phyloP scores from a whole-genome alignment of 1,140 invertebrate genomes.

The Tetragonula clypearis region DNA sequence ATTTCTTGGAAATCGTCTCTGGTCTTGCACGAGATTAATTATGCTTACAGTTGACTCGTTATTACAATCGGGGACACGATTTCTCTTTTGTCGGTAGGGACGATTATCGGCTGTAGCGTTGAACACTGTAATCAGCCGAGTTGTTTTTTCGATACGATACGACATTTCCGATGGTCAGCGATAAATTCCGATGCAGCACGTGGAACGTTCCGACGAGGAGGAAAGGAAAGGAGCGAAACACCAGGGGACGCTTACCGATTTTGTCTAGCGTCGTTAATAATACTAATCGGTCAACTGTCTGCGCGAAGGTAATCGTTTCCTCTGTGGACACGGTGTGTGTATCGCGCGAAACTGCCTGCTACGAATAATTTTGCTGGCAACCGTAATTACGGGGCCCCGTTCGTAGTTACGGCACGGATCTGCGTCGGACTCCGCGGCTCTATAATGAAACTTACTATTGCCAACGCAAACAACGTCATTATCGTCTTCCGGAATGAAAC shows the following conservation, averaged over 20 bases:
- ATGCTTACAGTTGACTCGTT: conserved; percentile 5
- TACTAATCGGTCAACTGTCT: conserved; percentile 7
- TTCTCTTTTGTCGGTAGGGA: conserved; percentile 21
- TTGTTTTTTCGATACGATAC: background rate
- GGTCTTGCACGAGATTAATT: conserved; percentile 23
- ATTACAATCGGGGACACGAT: conserved; percentile 31
- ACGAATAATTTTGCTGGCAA: conserved; percentile 47
- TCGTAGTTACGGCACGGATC: conserved; percentile 30
- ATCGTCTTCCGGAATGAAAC: conserved; percentile 40
- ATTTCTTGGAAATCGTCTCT: background rate
- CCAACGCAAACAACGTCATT: conserved; percentile 64
- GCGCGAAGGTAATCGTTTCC: conserved; percentile 19
- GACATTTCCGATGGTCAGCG: background rate
- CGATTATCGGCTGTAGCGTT: background rate
- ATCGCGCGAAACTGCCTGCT: conserved; percentile 23
- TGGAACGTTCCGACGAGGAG: background rate
- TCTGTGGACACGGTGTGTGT: conserved; percentile 37
- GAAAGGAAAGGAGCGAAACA: background rate
- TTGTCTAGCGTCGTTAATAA: conserved; percentile 27
- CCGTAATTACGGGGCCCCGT: conserved; percentile 61
- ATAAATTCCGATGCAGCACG: conserved; percentile 15
- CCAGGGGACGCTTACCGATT: background rate
- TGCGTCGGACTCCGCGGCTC: background rate
- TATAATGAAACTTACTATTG: conserved; percentile 55
- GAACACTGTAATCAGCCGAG: conserved; percentile 10